Evolutionary conservation across 1,140 invertebrate species (phyloP).

Genomic region (Scaptomyza hsui): DNA sequence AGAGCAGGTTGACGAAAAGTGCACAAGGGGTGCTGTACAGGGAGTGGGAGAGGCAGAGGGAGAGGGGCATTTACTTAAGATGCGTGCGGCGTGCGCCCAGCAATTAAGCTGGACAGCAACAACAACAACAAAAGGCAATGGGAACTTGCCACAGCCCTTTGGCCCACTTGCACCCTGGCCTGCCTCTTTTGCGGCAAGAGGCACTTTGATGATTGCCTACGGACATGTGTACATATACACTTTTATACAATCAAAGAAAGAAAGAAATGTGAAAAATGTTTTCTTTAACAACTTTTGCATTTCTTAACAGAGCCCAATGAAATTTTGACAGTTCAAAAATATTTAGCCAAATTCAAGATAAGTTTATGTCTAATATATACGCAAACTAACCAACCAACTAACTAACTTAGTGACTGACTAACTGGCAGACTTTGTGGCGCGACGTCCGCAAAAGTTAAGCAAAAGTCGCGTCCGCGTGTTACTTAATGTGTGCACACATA

Average conservation of each 20-base stretch:
- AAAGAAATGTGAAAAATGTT: too few relatives aligned
- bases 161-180: conserved; percentile 1
- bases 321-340: too few relatives aligned
- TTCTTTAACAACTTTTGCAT: too few relatives aligned
- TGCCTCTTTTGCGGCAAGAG: conserved; percentile 1
- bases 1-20: conserved; percentile 4
- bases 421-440: conserved; percentile 62
- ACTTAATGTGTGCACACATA: conserved; percentile 67
- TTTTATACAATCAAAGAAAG: too few relatives aligned
- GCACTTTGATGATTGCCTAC: not conserved
- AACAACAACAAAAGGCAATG: conserved; percentile 2
- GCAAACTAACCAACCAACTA: not conserved
- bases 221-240: too few relatives aligned
- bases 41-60: not conserved
- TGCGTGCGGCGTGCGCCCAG: conserved; percentile 64
- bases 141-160: conserved; percentile 21
- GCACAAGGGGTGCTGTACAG: conserved; percentile 1
- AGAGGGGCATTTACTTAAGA: conserved; percentile 44
- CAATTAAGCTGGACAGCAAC: conserved; percentile 47
- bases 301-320: too few relatives aligned
- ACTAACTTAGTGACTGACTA: conserved; percentile 47
- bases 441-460: conserved; percentile 15
- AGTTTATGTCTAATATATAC: too few relatives aligned
- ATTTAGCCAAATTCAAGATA: too few relatives aligned
- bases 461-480: conserved; percentile 53